Percentiles rank a stretch among this genome's conserved stretches.
Conservation (phyloP, 2,888 invertebrate genomes). For the Frankliniella fusca region DNA sequence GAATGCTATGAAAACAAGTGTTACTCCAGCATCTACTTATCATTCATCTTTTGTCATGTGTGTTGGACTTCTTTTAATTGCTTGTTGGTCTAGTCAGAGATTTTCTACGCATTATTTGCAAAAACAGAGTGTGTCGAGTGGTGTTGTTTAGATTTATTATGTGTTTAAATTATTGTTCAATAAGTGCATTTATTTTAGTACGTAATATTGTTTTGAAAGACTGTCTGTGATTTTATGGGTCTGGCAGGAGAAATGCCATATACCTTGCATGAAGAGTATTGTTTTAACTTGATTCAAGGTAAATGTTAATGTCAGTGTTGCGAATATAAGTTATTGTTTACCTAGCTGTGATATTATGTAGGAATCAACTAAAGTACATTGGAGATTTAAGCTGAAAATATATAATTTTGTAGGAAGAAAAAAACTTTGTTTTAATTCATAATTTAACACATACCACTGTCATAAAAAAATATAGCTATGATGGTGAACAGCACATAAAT, state of each 20-base stretch:
- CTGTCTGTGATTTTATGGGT: constrained; percentile 1
- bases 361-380: not conserved
- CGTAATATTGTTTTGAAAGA: not conserved
- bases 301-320: too few species aligned
- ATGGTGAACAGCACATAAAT: constrained; percentile 20
- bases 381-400: too few species aligned
- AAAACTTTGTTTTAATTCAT: not conserved
- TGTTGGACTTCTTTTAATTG: not conserved
- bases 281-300: not conserved
- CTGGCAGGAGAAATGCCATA: not conserved
- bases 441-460: constrained; percentile 14
- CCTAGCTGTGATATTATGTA: not conserved
- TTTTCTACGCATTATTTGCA: not conserved
- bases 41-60: constrained; percentile 10
- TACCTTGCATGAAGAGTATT: not conserved
- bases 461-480: constrained; percentile 14
- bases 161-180: not conserved
- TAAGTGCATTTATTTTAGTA: not conserved
- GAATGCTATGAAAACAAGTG: not conserved
- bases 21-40: not conserved
- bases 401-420: not conserved
- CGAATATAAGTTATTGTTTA: not conserved
- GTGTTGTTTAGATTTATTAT: not conserved
- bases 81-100: constrained; percentile 24
- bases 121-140: not conserved